Base-by-base conservation (phyloP, 2,797 vertebrate species). In the Neostethus bicornis region DNA sequence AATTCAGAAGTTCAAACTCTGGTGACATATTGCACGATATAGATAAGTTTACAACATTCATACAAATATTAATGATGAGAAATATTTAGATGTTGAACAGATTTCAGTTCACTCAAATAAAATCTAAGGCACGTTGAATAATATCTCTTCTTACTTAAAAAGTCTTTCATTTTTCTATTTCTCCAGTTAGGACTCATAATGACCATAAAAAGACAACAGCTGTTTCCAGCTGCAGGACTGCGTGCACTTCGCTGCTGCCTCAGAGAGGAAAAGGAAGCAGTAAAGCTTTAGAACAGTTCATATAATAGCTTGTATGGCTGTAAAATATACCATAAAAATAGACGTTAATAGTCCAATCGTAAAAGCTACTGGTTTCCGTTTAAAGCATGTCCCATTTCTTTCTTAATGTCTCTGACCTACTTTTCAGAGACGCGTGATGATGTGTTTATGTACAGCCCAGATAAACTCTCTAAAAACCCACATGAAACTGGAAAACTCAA, bases 231-330 rank as follows among this genome's bases (percentile, higher is more conserved):
- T 7, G 14, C 17, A 56, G 14, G n/a, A 6, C 43, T 42, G 8
- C 20, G 37, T 25, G 19, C 51, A 49, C 45, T 48, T 31, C 8
- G 6, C 6, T 26, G 50, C 5, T 28, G 16, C 63, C 50, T 28
- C 25, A 51, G 41, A 43, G 23, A 66, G 77, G 68, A 77, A 78
- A 49, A 28, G 77, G 84, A 86, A 85, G 74, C 41, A 41, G 71
- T 81, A 61, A 84, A 85, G 31, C 37, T 23, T n/a, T 28, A 67
- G 56, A 64, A 42, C 44, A 44, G 34, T 53, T 66, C 35, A 55
- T 66, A 51, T 38, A 69, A 55, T 38, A 44, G 56, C 47, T 23
- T 20, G 34, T 25, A 0, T 23, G 12, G 25, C 64, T 66, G n/a
- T 75, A 51, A 78, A 63, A 71, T 34, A 13, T n/a, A 13, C 39